Conservation (phyloP, 2,113 vertebrate species). For the Dunckerocampus dactyliophorus region DNA sequence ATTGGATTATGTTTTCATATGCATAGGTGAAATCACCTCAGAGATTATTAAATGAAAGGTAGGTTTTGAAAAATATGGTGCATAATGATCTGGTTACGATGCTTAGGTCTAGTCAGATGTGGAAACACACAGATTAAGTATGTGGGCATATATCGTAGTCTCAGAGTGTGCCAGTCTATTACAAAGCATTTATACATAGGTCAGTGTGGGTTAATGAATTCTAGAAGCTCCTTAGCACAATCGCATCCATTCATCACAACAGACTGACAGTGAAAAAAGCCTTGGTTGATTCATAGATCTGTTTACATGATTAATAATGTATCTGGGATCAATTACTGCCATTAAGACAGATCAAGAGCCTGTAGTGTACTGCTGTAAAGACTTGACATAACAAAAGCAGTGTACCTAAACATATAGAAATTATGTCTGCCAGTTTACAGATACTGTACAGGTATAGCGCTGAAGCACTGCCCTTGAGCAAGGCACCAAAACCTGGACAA, state of each 20-base stretch:
- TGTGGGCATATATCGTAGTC: constrained; percentile 14
- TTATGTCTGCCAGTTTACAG: no score
- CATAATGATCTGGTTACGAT: no score
- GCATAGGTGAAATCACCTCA: no score
- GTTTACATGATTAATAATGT: constrained; percentile 73
- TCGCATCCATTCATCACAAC: constrained; percentile 58
- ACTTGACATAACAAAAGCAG: not conserved
- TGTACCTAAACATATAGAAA: not conserved
- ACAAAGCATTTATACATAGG: constrained; percentile 44
- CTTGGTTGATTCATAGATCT: constrained; percentile 64
- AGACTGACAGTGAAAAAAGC: constrained; percentile 61
- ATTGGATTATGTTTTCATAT: no score
- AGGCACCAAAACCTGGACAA: not conserved
- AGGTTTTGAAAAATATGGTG: no score
- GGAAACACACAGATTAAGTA: constrained; percentile 4
- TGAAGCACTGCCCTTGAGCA: no score
- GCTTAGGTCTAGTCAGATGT: no score
- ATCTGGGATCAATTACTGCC: constrained; percentile 65
- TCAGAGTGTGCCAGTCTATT: constrained; percentile 21
- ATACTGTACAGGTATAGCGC: no score
- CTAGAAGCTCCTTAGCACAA: constrained; percentile 63
- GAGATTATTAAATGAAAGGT: no score
- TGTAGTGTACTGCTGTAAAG: constrained; percentile 1
- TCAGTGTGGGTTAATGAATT: constrained; percentile 65
- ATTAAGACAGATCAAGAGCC: constrained; percentile 66